phyloP scores from a whole-genome alignment of 2,888 invertebrate species.

The Sarcophaga carnaria region DNA sequence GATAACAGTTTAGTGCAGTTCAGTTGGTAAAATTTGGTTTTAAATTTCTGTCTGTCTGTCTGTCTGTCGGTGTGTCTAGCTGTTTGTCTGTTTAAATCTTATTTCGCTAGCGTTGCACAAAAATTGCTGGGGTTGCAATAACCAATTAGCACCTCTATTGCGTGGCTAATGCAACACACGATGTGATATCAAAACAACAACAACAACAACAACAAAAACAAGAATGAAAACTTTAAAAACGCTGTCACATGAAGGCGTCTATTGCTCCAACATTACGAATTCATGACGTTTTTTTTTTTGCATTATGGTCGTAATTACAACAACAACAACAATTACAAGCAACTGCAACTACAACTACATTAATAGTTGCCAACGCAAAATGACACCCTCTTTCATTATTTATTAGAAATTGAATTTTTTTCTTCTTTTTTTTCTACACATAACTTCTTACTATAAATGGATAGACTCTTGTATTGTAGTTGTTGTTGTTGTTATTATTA shows the following conservation, averaged over 20 bases:
- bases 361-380: not conserved
- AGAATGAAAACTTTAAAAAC: not conserved
- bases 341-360: not conserved
- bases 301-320: conserved; percentile 30
- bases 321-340: not conserved
- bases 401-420: conserved; percentile 1
- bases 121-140: conserved; percentile 74
- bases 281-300: not conserved
- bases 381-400: conserved; percentile 30
- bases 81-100: not conserved
- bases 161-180: conserved; percentile 70
- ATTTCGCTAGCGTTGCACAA: conserved; percentile 65
- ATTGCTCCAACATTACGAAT: conserved; percentile 25
- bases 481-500: not conserved
- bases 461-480: not conserved
- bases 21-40: not conserved
- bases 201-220: conserved; percentile 14
- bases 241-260: conserved; percentile 34
- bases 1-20: not conserved
- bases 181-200: conserved; percentile 31
- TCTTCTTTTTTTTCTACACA: not conserved
- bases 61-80: not conserved
- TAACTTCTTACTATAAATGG: not conserved
- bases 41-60: not conserved
- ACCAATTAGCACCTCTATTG: conserved; percentile 79